These are phyloP conservation scores for Thaumetopoea pityocampa DNA, from an alignment of 1,140 invertebrate species.

Conservation along the genomic window DNA sequence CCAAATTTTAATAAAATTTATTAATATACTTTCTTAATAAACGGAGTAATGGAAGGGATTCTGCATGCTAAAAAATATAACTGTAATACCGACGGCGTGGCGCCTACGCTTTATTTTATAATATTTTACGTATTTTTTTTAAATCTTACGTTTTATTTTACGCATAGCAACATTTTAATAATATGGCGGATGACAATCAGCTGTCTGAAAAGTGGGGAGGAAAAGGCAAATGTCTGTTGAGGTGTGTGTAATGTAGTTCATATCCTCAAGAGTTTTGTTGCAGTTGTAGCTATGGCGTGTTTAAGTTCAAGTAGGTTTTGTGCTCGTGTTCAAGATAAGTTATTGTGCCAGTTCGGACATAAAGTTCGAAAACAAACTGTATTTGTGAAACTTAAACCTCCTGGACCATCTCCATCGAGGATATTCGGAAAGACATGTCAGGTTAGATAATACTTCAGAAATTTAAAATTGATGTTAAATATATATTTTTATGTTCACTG, in stretches of 20 bases:
- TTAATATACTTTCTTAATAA: too few species aligned
- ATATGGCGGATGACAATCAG: constrained; percentile 65
- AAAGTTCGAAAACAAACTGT: constrained; percentile 79
- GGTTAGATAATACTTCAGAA: constrained; percentile 53
- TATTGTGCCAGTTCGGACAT: constrained; percentile 84
- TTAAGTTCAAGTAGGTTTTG: constrained; percentile 86
- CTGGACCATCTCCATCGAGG: constrained; percentile 73
- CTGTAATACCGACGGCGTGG: too few species aligned
- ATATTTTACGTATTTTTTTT: too few species aligned
- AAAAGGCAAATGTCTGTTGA: constrained; percentile 61
- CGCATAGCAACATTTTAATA: constrained; percentile 35
- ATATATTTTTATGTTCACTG: too few species aligned
- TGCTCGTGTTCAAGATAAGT: constrained; percentile 84
- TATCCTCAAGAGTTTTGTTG: constrained; percentile 76
- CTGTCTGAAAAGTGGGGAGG: constrained; percentile 70
- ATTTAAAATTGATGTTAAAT: constrained; percentile 2
- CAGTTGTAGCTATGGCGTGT: constrained; percentile 86
- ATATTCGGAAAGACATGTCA: constrained; percentile 76
- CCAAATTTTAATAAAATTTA: too few species aligned
- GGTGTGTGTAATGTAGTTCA: constrained; percentile 65
- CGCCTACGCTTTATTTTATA: background rate
- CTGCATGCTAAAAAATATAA: too few species aligned
- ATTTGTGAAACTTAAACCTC: constrained; percentile 79
- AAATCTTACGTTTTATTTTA: background rate
- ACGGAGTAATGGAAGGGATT: too few species aligned